Evolutionary conservation across 2,888 invertebrate species (phyloP), one percentile per base, ranked within the genome.

Genomic region (Ametastegia equiseti): DNA sequence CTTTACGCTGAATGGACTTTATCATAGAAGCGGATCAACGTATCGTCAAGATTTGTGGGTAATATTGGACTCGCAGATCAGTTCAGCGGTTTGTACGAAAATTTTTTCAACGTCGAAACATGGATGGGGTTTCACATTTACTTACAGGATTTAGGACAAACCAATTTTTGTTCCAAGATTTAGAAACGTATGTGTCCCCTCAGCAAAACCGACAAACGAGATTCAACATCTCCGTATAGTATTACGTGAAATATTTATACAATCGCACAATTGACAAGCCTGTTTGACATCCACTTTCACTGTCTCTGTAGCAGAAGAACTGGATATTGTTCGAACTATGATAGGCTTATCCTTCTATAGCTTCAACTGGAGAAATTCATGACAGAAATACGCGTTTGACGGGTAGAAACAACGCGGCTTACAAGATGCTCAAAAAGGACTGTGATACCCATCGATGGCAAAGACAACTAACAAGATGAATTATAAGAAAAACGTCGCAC

Each of bases 201-300:
- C 50, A 27, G 7, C 50, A 36, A 33, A 19, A 2, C 19, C 15
- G 2, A 7, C 36, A 19, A 33, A 54, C 15, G 71, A 47, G 27
- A 47, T 47, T 47, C 71, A 30, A 54, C 33, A n/a, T 23, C 54
- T 42, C 7, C n/a, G n/a, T 42, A 36, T 65, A 42, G 69, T 69
- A 69, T 69, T 45, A 69, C 50, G 50, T 54, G 36, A 75, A 75
- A 45, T 30, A 47, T n/a, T 23, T 19, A 36, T 54, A 33, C 11
- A n/a, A n/a, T n/a, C n/a, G n/a, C 45, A 27, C 47, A 15, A 71
- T 71, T 47, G 15, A 30, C 27, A 71, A 47, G 42, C 71, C 30
- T 27, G 45, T 71, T 71, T 47, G 30, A 71, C 71, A 36, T 71
- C 47, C 47, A 71, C 71, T 71, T 71, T 71, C 71, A n/a, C 71